These are phyloP conservation scores for Erpetoichthys calabaricus DNA, from an alignment of 2,797 vertebrate species.

Conservation along the genomic window DNA sequence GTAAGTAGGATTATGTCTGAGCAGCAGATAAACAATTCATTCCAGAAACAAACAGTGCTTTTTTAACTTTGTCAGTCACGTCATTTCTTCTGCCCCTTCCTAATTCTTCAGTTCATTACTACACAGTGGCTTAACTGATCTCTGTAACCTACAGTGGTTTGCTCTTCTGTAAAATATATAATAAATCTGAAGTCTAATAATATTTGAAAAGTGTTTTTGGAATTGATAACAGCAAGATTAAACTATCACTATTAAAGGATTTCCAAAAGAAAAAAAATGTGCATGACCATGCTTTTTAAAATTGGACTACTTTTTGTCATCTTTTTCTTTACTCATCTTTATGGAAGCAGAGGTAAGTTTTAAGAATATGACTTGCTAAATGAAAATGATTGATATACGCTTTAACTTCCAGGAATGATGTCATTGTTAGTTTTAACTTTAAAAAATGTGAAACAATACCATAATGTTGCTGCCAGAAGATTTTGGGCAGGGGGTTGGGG, in stretches of 20 bases:
- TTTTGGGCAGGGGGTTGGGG: too few relatives aligned
- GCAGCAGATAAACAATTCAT: slow-evolving; percentile 83
- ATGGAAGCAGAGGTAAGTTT: slow-evolving; percentile 63
- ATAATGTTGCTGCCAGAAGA: too few relatives aligned
- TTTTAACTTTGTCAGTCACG: slow-evolving; percentile 52
- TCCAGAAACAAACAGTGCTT: slow-evolving; percentile 57
- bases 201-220: neutral
- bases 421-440: too few relatives aligned
- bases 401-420: too few relatives aligned
- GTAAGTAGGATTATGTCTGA: slow-evolving; percentile 84
- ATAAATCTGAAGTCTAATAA: too few relatives aligned
- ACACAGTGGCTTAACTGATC: too few relatives aligned
- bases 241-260: too few relatives aligned
- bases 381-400: too few relatives aligned
- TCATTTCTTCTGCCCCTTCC: slow-evolving; percentile 5
- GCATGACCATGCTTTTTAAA: slow-evolving; percentile 54
- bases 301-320: slow-evolving; percentile 47
- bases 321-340: slow-evolving; percentile 44
- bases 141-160: too few relatives aligned
- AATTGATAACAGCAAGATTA: slow-evolving; percentile 20
- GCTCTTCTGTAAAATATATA: too few relatives aligned
- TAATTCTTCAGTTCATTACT: too few relatives aligned
- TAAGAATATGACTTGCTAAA: neutral
- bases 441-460: too few relatives aligned
- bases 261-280: neutral